Evolutionary conservation across 2,797 vertebrate genomes (phyloP).

Genomic region (Lemur catta): DNA sequence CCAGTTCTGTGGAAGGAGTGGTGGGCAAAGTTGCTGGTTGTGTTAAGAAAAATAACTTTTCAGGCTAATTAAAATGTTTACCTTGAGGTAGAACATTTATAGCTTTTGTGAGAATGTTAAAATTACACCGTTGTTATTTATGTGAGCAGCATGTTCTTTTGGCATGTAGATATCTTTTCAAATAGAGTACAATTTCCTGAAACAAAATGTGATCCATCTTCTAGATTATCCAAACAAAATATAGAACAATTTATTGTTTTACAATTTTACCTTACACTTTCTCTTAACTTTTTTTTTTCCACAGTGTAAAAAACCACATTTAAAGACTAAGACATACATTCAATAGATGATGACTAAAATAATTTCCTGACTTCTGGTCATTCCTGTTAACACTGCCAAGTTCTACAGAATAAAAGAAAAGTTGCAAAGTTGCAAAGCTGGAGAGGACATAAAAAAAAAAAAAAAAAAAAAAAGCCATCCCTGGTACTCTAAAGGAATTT

Average conservation of each 20-base stretch:
- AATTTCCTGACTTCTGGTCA: neutral
- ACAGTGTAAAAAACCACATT: neutral
- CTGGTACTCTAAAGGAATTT: neutral
- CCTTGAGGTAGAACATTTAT: constrained; percentile 63
- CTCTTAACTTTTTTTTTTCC: neutral
- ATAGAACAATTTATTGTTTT: neutral
- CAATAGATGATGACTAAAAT: neutral
- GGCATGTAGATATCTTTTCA: constrained; percentile 4
- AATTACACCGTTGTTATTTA: constrained; percentile 11
- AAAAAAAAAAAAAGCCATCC: neutral
- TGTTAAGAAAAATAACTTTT: constrained; percentile 62
- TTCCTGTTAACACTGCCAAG: neutral
- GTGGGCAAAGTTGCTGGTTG: constrained; percentile 50
- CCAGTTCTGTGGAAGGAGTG: constrained; percentile 33
- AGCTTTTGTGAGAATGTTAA: constrained; percentile 59
- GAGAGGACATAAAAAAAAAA: neutral
- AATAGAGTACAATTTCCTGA: neutral
- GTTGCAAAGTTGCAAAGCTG: neutral
- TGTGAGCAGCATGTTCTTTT: constrained; percentile 41
- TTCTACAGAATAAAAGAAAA: neutral
- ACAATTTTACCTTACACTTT: neutral
- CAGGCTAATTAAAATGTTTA: constrained; percentile 61
- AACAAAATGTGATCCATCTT: constrained; percentile 40
- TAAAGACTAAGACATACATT: neutral
- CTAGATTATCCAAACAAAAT: constrained; percentile 3